Percentiles rank a stretch among this genome's conserved stretches.
Conservation (phyloP, 2,113 vertebrate genomes). For the Microcebus murinus region DNA sequence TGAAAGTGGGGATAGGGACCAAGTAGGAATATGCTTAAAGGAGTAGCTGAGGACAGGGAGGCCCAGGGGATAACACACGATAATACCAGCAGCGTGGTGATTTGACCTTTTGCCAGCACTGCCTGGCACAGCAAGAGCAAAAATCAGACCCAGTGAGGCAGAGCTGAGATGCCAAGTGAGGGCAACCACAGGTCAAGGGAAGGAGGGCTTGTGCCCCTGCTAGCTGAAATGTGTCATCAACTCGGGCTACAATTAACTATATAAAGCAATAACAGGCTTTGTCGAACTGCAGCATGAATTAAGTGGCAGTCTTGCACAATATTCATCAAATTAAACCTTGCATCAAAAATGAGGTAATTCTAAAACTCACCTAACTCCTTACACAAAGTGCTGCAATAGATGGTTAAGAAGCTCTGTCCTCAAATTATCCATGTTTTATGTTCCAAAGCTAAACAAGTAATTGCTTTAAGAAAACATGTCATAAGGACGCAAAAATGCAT, state of each 20-base stretch:
- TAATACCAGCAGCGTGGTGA: not conserved
- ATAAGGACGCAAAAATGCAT: not conserved
- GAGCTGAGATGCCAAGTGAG: not conserved
- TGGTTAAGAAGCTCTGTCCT: not conserved
- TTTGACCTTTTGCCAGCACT: not conserved
- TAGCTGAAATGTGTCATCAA: not conserved
- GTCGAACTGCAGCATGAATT: not conserved
- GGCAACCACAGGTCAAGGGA: not conserved
- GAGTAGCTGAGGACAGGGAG: not conserved
- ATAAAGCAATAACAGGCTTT: not conserved
- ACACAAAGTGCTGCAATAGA: not conserved
- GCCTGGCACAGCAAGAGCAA: not conserved
- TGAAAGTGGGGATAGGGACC: not conserved
- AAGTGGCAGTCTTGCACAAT: not conserved
- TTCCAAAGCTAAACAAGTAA: not conserved
- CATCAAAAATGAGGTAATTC: slow-evolving; percentile 24
- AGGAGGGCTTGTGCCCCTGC: not conserved
- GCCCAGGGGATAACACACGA: not conserved
- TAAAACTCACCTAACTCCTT: not conserved
- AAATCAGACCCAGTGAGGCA: not conserved
- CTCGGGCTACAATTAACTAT: not conserved
- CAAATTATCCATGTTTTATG: not conserved
- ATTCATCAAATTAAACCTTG: slow-evolving; percentile 20
- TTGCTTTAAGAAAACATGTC: not conserved
- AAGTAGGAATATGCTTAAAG: not conserved